phyloP scores from a whole-genome alignment of 2,888 invertebrate species.

The Sphaerophoria rueppellii region DNA sequence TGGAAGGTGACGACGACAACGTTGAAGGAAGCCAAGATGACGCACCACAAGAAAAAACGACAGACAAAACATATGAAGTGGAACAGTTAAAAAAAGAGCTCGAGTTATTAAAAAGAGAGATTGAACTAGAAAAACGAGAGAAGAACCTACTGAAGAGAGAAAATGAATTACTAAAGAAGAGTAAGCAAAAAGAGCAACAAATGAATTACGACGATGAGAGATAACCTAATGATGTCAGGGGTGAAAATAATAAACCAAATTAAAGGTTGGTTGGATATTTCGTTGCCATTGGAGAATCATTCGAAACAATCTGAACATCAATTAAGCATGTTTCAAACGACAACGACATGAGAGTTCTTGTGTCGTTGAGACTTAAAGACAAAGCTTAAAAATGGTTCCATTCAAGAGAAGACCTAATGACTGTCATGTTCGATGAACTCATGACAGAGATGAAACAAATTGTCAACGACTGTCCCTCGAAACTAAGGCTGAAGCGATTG shows the following conservation, averaged over 20 bases:
- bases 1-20: too few relatives aligned
- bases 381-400: slow-evolving; percentile 52
- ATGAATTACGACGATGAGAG: background rate
- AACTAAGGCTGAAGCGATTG: slow-evolving; percentile 31
- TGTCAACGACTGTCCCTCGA: slow-evolving; percentile 54
- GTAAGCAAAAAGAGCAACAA: background rate
- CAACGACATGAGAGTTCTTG: slow-evolving; percentile 47
- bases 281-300: background rate
- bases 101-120: too few relatives aligned
- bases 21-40: too few relatives aligned
- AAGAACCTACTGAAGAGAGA: background rate
- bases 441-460: slow-evolving; percentile 46
- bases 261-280: slow-evolving; percentile 3
- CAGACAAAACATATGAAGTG: too few relatives aligned
- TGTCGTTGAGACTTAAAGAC: slow-evolving; percentile 50
- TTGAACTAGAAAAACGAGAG: background rate
- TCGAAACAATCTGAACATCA: slow-evolving; percentile 29
- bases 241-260: background rate
- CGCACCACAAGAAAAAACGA: too few relatives aligned
- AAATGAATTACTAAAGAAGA: background rate
- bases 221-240: too few relatives aligned
- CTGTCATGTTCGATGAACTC: slow-evolving; percentile 28
- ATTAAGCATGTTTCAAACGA: slow-evolving; percentile 33
- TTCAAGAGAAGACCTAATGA: slow-evolving; percentile 38
- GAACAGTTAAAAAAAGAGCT: too few relatives aligned